These are phyloP conservation scores for Iselma pallidipennis DNA, from an alignment of 2,888 invertebrate species.

Conservation along the genomic window DNA sequence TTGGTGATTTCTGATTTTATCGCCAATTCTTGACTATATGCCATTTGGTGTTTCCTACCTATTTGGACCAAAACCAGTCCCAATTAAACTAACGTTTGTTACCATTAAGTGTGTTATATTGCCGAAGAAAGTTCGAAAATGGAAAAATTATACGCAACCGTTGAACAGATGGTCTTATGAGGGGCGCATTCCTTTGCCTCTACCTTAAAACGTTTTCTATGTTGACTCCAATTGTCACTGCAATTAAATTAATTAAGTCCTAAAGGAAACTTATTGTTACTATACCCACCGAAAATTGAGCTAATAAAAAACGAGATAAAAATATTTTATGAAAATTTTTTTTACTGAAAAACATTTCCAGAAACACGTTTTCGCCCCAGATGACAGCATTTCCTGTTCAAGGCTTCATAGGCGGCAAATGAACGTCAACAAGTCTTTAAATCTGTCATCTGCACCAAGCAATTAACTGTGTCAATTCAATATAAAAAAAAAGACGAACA, in stretches of 20 bases:
- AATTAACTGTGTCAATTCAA: slow-evolving; percentile 35
- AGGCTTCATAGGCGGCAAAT: slow-evolving; percentile 32
- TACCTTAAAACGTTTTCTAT: slow-evolving; percentile 17
- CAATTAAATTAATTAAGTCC: slow-evolving; percentile 19
- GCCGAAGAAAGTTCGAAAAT: slow-evolving; percentile 1
- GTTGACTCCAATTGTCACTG: slow-evolving; percentile 7
- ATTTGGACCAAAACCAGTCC: not conserved
- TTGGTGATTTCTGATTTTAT: not conserved
- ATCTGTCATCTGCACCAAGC: slow-evolving; percentile 40
- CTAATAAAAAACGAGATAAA: slow-evolving; percentile 6
- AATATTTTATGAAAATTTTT: slow-evolving; percentile 16
- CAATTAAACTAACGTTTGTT: slow-evolving; percentile 7
- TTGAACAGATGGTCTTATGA: slow-evolving; percentile 15
- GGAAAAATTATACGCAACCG: slow-evolving; percentile 4
- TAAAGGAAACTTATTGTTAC: not conserved
- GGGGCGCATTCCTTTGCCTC: slow-evolving; percentile 10
- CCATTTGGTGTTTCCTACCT: not conserved
- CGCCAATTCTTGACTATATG: too few relatives aligned
- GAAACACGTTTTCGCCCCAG: slow-evolving; percentile 34
- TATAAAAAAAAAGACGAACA: slow-evolving; percentile 4
- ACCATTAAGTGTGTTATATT: not conserved
- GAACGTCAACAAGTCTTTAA: slow-evolving; percentile 41
- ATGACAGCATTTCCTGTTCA: slow-evolving; percentile 40
- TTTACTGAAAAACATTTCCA: not conserved
- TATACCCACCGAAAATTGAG: not conserved